Base-by-base conservation (phyloP, 2,797 vertebrate genomes). In the Silurus lanzhouensis region DNA sequence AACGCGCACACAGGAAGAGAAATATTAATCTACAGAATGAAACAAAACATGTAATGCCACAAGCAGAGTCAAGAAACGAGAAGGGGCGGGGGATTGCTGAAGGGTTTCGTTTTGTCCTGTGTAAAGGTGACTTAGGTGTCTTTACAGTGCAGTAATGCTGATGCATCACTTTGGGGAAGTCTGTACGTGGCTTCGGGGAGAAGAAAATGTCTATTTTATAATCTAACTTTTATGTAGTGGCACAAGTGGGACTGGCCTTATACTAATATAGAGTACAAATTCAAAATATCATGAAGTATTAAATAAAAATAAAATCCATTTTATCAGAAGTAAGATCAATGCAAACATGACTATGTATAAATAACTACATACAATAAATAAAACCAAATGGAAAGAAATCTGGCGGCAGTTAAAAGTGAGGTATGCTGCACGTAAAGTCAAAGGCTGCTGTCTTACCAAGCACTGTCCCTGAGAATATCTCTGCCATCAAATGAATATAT, bases 401-500 rank as follows among this genome's bases (percentile, higher is more conserved):
- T 9, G 58, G 19, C 57, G 3, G 31, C 64, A 66, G n/a, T 10
- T 2, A 25, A 64, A 17, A 60, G 5, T 77, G 19, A 60, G 3
- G 5, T 74, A 38, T 70, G 79, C 66, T 78, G 57, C 20, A 20
- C 12, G 20, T 15, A 61, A 82, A 80, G 25, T 44, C 27, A 58
- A 86, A 74, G 5, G 44, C 68, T 48, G 25, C 17, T 64, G 22
- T 93, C 97, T 93, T 92, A 99, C 98, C 98, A 99, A 68, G 95
- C 93, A 0, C 93, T 95, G 89, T 99, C 97, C 91, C 92, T 95
- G 90, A 98, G 91, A 87, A 98, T 95, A 6, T 99, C 98, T 88
- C 96, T 95, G 79, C 98, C 96, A 0, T 99, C 97, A 0, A 99
- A 99, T 10, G 98, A 99, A 90, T 98, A 95, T 89, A 99, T 95